Base-by-base conservation (phyloP, 2,888 invertebrate genomes). In the Auanema sp. region DNA sequence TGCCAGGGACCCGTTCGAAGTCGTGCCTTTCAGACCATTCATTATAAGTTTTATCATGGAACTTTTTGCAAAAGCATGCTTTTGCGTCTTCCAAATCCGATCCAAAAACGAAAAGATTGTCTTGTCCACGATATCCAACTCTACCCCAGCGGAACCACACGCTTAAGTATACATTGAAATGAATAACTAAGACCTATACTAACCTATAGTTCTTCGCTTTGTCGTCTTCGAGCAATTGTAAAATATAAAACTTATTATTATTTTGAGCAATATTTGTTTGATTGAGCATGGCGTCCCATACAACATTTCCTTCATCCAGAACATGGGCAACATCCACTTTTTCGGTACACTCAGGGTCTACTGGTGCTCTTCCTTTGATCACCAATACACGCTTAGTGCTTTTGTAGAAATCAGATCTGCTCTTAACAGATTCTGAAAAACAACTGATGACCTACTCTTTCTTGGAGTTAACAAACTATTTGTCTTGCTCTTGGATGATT, bases 61-160 rank as follows among this genome's bases (percentile, higher is more conserved):
- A 87, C 86, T 87, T 87, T 69, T 84, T 83, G 24, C 77, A 76
- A 78, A 88, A 88, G 1, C 76, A 60, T 23, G 74, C 65, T 65
- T 85, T 87, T 1, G 87, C 87, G 43, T 78, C 74, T 25, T 84
- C 83, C 10, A 88, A 68, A 67, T 86, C 83, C 1, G 71, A 65
- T 3, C 85, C 85, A 71, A 83, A 86, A 0, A 81, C 78, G 2
- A 80, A 71, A 1, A 87, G 81, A 52, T 79, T 84, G 67, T 74
- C 84, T 78, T 87, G 87, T 0, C 88, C 87, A 42, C 77, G 44
- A n/a, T 67, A 68, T 8, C 64, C 66, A 40, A 88, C 87, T n/a
- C 88, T 83, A 1, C 87, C 88, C 88, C 88, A 88, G 12, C 87
- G 83, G 66, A 85, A 83, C 87, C 87, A 88, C 12, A 87, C 85